A percentile compares a stretch with the other conserved stretches of the same genome.
Conservation (phyloP, 2,888 invertebrate genomes). For the Lasioglossum figueresi region DNA sequence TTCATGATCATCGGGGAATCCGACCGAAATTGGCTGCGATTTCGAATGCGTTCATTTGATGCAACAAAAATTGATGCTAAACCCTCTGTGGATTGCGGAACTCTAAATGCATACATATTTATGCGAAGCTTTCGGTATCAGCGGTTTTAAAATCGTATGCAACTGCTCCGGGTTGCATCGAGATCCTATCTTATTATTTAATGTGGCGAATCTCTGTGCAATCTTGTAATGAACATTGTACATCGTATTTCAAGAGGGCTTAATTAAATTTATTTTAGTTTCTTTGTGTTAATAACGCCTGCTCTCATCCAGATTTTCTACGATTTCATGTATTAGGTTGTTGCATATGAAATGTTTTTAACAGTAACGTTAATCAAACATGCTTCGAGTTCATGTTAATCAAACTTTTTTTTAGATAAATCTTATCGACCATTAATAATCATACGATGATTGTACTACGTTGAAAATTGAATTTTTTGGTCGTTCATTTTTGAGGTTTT, state of each 20-base stretch:
- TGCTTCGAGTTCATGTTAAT: too few species aligned
- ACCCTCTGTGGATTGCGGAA: background rate
- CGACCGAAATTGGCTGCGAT: constrained; percentile 7
- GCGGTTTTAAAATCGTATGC: background rate
- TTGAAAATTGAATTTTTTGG: too few species aligned
- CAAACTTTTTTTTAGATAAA: too few species aligned
- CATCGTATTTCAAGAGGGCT: background rate
- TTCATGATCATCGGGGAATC: background rate
- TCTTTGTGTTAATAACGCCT: background rate
- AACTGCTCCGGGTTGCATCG: background rate
- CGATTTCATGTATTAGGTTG: background rate
- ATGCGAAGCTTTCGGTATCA: background rate
- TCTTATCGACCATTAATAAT: background rate
- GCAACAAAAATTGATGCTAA: background rate
- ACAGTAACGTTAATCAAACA: too few species aligned
- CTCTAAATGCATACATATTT: background rate
- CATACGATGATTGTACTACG: too few species aligned
- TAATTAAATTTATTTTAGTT: background rate
- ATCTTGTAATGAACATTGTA: background rate
- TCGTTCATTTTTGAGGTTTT: too few species aligned
- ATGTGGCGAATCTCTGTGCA: background rate
- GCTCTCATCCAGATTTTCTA: background rate
- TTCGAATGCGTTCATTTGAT: background rate
- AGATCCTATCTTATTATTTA: constrained; percentile 4
- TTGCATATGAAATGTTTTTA: too few species aligned